Base-by-base conservation (phyloP, 1,140 invertebrate genomes). In the Bombus soroeensis region DNA sequence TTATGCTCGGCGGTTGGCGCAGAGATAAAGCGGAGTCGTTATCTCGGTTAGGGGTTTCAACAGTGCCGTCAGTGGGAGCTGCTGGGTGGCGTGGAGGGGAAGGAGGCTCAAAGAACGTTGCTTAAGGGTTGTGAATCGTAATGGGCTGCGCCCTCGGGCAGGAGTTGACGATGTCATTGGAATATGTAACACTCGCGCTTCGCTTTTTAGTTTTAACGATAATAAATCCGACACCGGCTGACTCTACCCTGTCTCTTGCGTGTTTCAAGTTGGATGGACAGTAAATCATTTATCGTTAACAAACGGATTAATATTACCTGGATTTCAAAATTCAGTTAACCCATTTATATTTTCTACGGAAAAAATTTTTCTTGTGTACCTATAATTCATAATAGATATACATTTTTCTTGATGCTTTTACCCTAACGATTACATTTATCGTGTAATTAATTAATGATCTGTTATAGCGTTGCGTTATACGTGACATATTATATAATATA, bases 21-120 rank as follows among this genome's bases (percentile, higher is more conserved):
- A 79, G 85, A 89, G 88, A 89, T 89, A 89, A 89, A 89, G 81
- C 75, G 77, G 78, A 87, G 85, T 89, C 88, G 88, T 89, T 89
- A 89, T 87, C 85, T 87, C 85, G 85, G 85, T 86, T 88, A 88
- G 87, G 85, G 88, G 77, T 81, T 81, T 68, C 82, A 81, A 74
- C 75, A 77, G 41, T 59, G 81, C 62, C 81, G 57, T n/a, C 66
- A 32, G 59, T 62, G 68, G 80, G 83, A 68, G 66, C n/a, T 57
- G 74, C 13, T 15, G 59, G 25, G 68, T 43, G 59, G 81, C n/a
- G 80, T 32, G 66, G 66, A 62, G 77, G 57, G 66, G 34, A 78
- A 74, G 68, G 62, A 70, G 66, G 73, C 66, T 76, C 78, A 70
- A 84, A 84, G 82, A 81, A 87, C 77, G 74, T 82, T 78, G 84